phyloP scores from a whole-genome alignment of 2,113 vertebrate species.

The Tautogolabrus adspersus region DNA sequence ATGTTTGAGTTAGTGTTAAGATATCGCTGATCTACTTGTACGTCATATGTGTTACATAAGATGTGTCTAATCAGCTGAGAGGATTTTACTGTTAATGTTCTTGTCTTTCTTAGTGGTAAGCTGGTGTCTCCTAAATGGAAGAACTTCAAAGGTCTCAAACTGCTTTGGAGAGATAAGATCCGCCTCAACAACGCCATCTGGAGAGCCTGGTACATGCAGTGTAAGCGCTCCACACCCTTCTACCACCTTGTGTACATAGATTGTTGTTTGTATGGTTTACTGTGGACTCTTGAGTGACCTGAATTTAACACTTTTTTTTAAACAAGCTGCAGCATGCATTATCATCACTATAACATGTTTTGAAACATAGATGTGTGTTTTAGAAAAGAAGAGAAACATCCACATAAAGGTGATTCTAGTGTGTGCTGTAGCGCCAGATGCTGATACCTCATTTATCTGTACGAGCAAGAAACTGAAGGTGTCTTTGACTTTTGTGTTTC shows the following conservation, averaged over 20 bases:
- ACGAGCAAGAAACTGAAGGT: too few relatives aligned
- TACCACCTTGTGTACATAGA: background rate
- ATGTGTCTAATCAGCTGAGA: background rate
- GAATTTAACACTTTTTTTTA: background rate
- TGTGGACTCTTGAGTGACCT: constrained; percentile 3
- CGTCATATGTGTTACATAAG: background rate
- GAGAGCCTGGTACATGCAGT: constrained; percentile 99
- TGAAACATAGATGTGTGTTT: too few relatives aligned
- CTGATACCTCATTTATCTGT: too few relatives aligned
- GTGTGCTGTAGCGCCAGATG: too few relatives aligned
- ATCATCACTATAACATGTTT: too few relatives aligned
- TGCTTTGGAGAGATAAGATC: constrained; percentile 99
- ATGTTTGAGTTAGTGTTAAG: background rate
- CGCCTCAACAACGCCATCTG: constrained; percentile 99
- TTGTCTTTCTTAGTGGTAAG: constrained; percentile 88
- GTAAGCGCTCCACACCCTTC: constrained; percentile 82
- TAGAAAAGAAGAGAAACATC: background rate
- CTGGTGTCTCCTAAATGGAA: constrained; percentile 99
- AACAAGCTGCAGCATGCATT: background rate
- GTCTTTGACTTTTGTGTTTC: background rate
- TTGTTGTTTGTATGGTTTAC: background rate
- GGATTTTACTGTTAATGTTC: background rate
- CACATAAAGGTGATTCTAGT: too few relatives aligned
- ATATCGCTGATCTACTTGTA: background rate
- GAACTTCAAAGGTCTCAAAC: constrained; percentile 97